phyloP scores from a whole-genome alignment of 2,888 invertebrate species.

The Uropetala carovei region DNA sequence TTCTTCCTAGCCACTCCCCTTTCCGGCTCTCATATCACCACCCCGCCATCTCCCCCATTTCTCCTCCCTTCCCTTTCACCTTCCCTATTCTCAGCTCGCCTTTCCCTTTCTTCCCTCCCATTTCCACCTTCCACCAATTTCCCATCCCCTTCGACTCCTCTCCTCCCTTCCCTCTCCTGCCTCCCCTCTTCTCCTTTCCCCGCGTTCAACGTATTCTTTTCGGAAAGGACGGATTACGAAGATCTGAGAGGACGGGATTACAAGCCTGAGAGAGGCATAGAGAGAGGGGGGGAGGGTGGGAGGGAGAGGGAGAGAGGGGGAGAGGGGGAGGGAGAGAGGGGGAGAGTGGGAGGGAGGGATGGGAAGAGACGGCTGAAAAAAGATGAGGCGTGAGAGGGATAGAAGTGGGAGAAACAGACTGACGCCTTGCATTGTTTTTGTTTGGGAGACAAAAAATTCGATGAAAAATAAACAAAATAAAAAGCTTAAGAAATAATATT shows the following conservation, averaged over 20 bases:
- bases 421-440: neutral
- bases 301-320: neutral
- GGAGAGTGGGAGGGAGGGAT: neutral
- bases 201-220: conserved; percentile 21
- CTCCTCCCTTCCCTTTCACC: conserved; percentile 67
- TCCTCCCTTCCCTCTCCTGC: neutral
- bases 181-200: neutral
- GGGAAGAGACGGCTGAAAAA: conserved; percentile 1
- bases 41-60: conserved; percentile 62
- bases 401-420: conserved; percentile 65
- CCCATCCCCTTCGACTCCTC: neutral
- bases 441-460: too few relatives aligned
- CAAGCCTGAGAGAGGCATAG: neutral
- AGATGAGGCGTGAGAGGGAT: conserved; percentile 66
- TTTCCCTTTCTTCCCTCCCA: conserved; percentile 70
- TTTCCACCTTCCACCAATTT: conserved; percentile 71
- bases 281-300: neutral
- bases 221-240: conserved; percentile 25
- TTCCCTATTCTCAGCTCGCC: conserved; percentile 70
- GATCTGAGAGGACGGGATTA: conserved; percentile 1
- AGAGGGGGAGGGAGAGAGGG: neutral
- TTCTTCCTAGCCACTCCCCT: conserved; percentile 74
- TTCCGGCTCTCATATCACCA: conserved; percentile 54
- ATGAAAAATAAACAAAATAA: too few relatives aligned
- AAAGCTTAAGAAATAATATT: too few relatives aligned